Base-by-base conservation (phyloP, 2,888 invertebrate genomes). In the Litoditis marina region DNA sequence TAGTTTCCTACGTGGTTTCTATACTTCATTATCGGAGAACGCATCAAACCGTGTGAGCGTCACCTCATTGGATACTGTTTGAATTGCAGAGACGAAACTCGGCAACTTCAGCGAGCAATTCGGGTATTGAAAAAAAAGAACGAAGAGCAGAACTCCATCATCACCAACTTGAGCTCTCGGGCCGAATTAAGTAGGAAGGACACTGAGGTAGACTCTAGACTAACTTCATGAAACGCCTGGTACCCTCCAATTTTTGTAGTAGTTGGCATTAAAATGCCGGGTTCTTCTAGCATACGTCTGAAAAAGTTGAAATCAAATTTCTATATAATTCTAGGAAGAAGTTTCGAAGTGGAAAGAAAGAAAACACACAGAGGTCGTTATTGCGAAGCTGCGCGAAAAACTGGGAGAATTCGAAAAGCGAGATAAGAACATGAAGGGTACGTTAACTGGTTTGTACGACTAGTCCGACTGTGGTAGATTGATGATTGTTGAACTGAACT, bases 81-180 rank as follows among this genome's bases (percentile, higher is more conserved):
- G n/a, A n/a, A n/a, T 47, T 66, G 16, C 51, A 61, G 46, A 49
- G 13, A 22, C 36, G 66, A 46, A 62, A 65, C 52, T 56, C 62
- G 31, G 50, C 60, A 25, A 42, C 46, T 68, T 32, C 58, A 62
- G 36, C 44, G 22, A 11, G 73, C 74, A 36, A 46, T 71, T n/a
- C 71, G 64, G 30, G 42, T 51, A 22, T 52, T 74, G 25, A 53
- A 65, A 50, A 62, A 65, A 27, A 58, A 57, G n/a, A n/a, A 74
- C 50, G 63, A 58, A 47, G 57, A 57, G 30, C n/a, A 58, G 34
- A 28, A 57, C 31, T 32, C 62, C 22, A 22, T 59, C 36, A 32
- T 58, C 34, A 27, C 60, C 56, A 62, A 58, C 42, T 30, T 47
- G 50, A 49, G 25, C 25, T 11, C 25, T 31, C 28, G 27, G 19